Percentiles rank a stretch among this genome's conserved stretches.
Evolutionary conservation across 2,797 vertebrate species (phyloP).

Genomic region (Semaprochilodus insignis): DNA sequence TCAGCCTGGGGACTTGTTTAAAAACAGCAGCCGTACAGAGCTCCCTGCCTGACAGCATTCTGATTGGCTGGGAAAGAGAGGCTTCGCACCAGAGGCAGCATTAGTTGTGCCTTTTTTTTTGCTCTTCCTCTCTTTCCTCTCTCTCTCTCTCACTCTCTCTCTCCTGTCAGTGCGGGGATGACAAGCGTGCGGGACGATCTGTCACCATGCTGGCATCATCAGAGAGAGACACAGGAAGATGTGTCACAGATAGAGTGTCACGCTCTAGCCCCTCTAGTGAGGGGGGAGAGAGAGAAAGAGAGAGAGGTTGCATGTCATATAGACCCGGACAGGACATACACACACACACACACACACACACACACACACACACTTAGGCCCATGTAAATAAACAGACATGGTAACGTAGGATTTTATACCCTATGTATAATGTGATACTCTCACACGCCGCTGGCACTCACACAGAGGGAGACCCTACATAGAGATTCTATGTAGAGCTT

Average conservation of each 20-base stretch:
- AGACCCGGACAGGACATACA: slow-evolving; percentile 23
- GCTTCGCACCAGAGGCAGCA: slow-evolving; percentile 32
- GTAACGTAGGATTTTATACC: background rate
- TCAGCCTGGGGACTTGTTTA: slow-evolving; percentile 46
- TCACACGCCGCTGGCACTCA: background rate
- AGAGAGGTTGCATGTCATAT: slow-evolving; percentile 40
- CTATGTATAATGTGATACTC: background rate
- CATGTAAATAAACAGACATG: slow-evolving; percentile 10
- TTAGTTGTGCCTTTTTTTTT: slow-evolving; percentile 38
- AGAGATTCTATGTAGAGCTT: background rate
- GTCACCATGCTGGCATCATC: slow-evolving; percentile 77
- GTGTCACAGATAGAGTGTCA: slow-evolving; percentile 82
- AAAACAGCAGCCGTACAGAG: slow-evolving; percentile 38
- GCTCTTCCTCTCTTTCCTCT: slow-evolving; percentile 33
- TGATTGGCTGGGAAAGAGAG: slow-evolving; percentile 49
- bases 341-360: background rate
- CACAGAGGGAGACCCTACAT: background rate
- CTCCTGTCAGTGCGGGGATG: slow-evolving; percentile 68
- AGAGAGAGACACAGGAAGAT: slow-evolving; percentile 78
- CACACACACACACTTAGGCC: background rate
- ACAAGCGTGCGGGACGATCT: slow-evolving; percentile 77
- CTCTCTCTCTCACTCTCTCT: slow-evolving; percentile 15
- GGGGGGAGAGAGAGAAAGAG: slow-evolving; percentile 28
- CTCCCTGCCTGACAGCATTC: slow-evolving; percentile 32
- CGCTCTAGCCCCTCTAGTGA: slow-evolving; percentile 67